Conservation (phyloP, 1,140 invertebrate genomes). For the Saccostrea cuccullata region DNA sequence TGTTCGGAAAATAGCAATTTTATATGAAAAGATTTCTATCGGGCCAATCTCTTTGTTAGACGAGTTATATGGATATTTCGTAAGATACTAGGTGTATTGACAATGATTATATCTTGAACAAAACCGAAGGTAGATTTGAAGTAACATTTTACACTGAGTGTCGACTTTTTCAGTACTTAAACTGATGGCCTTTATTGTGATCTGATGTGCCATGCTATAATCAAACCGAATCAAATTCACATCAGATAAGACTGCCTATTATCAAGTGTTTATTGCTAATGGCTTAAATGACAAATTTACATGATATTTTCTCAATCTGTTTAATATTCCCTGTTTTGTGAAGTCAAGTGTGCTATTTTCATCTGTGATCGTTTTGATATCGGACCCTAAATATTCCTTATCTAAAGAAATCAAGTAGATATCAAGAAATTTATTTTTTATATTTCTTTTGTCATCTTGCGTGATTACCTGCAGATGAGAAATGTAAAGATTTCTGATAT, state of each 20-base stretch:
- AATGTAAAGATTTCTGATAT: conserved; percentile 14
- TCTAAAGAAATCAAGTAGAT: conserved; percentile 31
- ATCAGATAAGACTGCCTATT: conserved; percentile 26
- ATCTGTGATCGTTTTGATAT: conserved; percentile 25
- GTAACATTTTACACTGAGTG: conserved; percentile 5
- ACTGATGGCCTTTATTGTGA: conserved; percentile 27
- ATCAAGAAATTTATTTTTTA: conserved; percentile 35
- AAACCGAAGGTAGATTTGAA: not conserved
- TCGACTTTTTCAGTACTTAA: conserved; percentile 10
- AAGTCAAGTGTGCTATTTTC: conserved; percentile 26
- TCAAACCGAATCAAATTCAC: conserved; percentile 35
- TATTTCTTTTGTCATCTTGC: conserved; percentile 25
- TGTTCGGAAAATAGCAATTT: conserved; percentile 36
- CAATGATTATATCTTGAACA: conserved; percentile 16
- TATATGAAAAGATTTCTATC: conserved; percentile 33
- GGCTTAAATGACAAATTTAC: conserved; percentile 37
- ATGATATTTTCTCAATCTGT: conserved; percentile 35
- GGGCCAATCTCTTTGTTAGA: conserved; percentile 25
- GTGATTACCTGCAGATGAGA: conserved; percentile 34
- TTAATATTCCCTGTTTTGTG: conserved; percentile 29
- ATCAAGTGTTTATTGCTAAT: conserved; percentile 31
- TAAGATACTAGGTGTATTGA: conserved; percentile 31
- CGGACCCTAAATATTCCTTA: conserved; percentile 17
- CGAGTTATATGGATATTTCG: conserved; percentile 31
- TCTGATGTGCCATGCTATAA: conserved; percentile 16